A percentile compares a stretch with the other conserved stretches of the same genome.
These are phyloP conservation scores for Xenopus borealis DNA, from an alignment of 2,113 vertebrate genomes.

Conservation along the genomic window DNA sequence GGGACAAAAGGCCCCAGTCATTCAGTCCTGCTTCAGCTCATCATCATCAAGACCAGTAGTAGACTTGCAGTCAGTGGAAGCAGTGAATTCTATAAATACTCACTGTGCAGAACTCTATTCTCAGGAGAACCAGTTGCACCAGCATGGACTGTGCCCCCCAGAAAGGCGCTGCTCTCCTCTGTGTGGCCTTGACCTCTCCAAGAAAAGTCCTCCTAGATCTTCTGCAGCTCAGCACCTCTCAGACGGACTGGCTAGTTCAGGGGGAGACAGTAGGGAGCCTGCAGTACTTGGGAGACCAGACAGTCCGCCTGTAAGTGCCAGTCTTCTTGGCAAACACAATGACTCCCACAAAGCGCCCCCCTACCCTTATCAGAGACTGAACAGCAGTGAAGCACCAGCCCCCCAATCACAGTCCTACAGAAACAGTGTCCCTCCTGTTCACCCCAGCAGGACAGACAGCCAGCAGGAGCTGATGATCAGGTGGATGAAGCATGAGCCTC, in stretches of 20 bases:
- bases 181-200: constrained; percentile 92
- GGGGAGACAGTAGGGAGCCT: constrained; percentile 59
- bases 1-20: constrained; percentile 84
- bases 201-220: constrained; percentile 86
- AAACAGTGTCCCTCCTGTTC: constrained; percentile 68
- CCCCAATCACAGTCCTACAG: constrained; percentile 59
- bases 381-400: constrained; percentile 64
- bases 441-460: constrained; percentile 71
- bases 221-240: constrained; percentile 62
- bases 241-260: constrained; percentile 60
- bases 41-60: constrained; percentile 63
- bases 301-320: constrained; percentile 65
- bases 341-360: constrained; percentile 70
- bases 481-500: constrained; percentile 93
- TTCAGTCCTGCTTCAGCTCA: constrained; percentile 86
- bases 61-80: constrained; percentile 66
- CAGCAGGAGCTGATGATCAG: constrained; percentile 72
- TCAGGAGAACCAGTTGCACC: constrained; percentile 71
- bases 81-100: constrained; percentile 71
- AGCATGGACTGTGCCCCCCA: constrained; percentile 68
- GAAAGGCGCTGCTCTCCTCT: constrained; percentile 86
- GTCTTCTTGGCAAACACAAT: constrained; percentile 61
- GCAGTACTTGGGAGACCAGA: constrained; percentile 66
- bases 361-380: constrained; percentile 42
- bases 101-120: constrained; percentile 88